These are phyloP conservation scores for Callosobruchus maculatus DNA, from an alignment of 2,888 invertebrate genomes.

Conservation along the genomic window DNA sequence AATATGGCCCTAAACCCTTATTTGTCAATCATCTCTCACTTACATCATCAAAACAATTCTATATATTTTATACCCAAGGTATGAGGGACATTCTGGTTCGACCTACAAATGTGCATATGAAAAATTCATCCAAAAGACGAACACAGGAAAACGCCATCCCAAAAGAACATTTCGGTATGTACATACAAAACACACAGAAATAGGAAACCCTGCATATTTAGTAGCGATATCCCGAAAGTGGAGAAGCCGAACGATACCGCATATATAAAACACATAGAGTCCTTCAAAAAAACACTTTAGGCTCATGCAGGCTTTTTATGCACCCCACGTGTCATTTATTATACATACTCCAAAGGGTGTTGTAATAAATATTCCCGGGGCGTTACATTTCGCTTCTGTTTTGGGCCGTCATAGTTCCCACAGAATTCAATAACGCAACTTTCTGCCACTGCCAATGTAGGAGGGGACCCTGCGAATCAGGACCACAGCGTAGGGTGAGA, in stretches of 20 bases:
- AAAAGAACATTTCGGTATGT: neutral
- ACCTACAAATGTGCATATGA: neutral
- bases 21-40: no score
- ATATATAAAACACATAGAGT: neutral
- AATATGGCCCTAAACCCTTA: no score
- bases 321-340: conserved; percentile 1
- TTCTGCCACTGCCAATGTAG: neutral
- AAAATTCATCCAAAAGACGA: neutral
- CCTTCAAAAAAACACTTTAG: neutral
- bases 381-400: neutral
- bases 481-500: neutral
- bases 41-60: no score
- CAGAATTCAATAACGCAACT: neutral
- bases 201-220: neutral
- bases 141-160: neutral
- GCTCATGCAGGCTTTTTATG: neutral
- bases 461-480: neutral
- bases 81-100: neutral
- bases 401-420: neutral
- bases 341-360: conserved; percentile 1
- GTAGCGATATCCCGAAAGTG: neutral
- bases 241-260: neutral
- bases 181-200: neutral
- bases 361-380: conserved; percentile 2
- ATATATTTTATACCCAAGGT: no score